Percentiles rank a stretch among this genome's conserved stretches.
Evolutionary conservation across 2,888 invertebrate species (phyloP).

Genomic region (Caenorhabditis sulstoni): DNA sequence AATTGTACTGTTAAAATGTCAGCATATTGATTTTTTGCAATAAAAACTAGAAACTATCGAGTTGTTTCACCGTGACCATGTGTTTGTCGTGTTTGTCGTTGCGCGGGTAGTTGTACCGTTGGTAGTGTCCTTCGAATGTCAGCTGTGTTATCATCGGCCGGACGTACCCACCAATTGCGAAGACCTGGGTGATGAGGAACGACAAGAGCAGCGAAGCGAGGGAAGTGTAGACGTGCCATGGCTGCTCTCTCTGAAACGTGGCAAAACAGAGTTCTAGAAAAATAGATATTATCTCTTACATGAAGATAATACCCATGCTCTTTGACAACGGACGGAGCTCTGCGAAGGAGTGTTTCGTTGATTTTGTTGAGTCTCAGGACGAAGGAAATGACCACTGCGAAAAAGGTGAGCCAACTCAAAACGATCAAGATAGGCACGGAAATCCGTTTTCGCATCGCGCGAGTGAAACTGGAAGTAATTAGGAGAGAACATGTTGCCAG

Average conservation of each 20-base stretch:
- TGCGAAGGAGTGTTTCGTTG: no score
- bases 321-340: not conserved
- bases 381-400: not conserved
- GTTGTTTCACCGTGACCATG: slow-evolving; percentile 38
- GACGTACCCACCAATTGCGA: slow-evolving; percentile 33
- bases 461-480: slow-evolving; percentile 37
- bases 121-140: slow-evolving; percentile 31
- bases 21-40: slow-evolving; percentile 2
- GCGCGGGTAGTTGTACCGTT: slow-evolving; percentile 27
- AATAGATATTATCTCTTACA: no score
- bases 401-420: slow-evolving; percentile 21
- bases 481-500: not conserved
- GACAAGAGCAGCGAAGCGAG: slow-evolving; percentile 30
- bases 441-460: slow-evolving; percentile 30
- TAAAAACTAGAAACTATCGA: slow-evolving; percentile 25
- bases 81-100: slow-evolving; percentile 4
- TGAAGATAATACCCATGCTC: no score
- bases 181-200: slow-evolving; percentile 32
- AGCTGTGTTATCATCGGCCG: slow-evolving; percentile 36
- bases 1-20: not conserved
- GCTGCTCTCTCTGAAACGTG: slow-evolving; percentile 1
- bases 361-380: not conserved
- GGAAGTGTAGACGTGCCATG: slow-evolving; percentile 22
- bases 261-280: no score
- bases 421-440: slow-evolving; percentile 30